These are phyloP conservation scores for Aegithalos caudatus DNA, from an alignment of 2,113 vertebrate genomes.

Conservation along the genomic window DNA sequence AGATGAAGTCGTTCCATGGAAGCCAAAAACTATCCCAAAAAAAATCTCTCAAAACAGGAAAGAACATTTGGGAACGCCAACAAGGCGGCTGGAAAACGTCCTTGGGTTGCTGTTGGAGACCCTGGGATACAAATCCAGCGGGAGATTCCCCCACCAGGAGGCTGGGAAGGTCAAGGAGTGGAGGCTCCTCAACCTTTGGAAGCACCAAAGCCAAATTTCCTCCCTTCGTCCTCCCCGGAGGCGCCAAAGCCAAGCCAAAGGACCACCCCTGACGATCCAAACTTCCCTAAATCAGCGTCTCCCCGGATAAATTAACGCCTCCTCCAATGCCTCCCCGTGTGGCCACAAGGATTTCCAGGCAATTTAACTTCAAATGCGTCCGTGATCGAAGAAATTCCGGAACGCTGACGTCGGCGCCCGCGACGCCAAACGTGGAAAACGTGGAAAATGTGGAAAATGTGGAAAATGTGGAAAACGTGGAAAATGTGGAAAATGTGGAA, in stretches of 20 bases:
- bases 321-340: background rate
- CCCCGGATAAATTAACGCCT: background rate
- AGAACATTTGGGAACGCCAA: rapidly evolving
- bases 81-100: rapidly evolving
- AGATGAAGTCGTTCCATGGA: background rate
- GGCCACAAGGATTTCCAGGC: background rate
- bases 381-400: background rate
- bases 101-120: background rate
- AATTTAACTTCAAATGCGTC: background rate
- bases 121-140: rapidly evolving
- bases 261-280: background rate
- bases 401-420: background rate
- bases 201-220: no score
- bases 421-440: background rate
- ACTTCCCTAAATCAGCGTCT: background rate
- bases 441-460: no score
- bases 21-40: background rate
- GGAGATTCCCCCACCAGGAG: background rate
- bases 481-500: no score
- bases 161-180: rapidly evolving
- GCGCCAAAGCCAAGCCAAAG: rapidly evolving
- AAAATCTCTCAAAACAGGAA: background rate
- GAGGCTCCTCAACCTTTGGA: background rate
- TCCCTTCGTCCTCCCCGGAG: background rate
- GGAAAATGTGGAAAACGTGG: no score